Evolutionary conservation across 2,888 invertebrate genomes (phyloP).

Genomic region (Drosophila histrio): DNA sequence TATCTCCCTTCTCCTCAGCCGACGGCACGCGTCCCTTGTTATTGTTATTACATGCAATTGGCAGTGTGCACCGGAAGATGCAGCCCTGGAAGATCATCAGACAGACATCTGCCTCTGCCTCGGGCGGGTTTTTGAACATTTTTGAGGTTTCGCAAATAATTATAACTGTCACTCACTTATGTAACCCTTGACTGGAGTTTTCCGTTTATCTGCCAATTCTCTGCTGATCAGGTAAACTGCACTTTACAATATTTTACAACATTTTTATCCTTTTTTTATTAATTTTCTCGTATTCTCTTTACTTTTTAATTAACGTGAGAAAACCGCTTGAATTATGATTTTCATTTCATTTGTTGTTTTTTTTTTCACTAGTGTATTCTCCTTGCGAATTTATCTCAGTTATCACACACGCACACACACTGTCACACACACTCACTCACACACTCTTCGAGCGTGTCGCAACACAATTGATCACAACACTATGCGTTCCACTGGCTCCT

Average conservation of each 20-base stretch:
- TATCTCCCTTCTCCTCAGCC: neutral
- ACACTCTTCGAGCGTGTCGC: neutral
- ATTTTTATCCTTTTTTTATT: constrained; percentile 14
- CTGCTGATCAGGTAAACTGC: constrained; percentile 9
- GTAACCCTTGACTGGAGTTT: constrained; percentile 51
- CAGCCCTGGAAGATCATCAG: constrained; percentile 20
- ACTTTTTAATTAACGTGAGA: constrained; percentile 72
- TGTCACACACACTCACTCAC: neutral
- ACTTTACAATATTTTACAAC: constrained; percentile 7
- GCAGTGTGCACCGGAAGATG: constrained; percentile 69
- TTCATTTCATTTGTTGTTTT: neutral
- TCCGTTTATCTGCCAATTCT: neutral
- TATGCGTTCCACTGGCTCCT: constrained; percentile 31
- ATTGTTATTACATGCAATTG: constrained; percentile 49
- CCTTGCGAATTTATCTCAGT: constrained; percentile 2
- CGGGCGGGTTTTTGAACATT: neutral
- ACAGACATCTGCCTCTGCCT: constrained; percentile 49
- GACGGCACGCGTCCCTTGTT: constrained; percentile 66
- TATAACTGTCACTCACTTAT: constrained; percentile 69
- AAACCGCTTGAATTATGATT: constrained; percentile 24
- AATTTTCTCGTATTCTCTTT: neutral
- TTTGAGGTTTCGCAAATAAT: constrained; percentile 27
- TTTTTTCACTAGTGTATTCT: constrained; percentile 3
- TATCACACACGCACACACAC: constrained; percentile 12
- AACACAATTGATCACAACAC: constrained; percentile 40